A percentile compares a stretch with the other conserved stretches of the same genome.
phyloP scores from a whole-genome alignment of 1,140 invertebrate species.

The Heliconius nattereri region DNA sequence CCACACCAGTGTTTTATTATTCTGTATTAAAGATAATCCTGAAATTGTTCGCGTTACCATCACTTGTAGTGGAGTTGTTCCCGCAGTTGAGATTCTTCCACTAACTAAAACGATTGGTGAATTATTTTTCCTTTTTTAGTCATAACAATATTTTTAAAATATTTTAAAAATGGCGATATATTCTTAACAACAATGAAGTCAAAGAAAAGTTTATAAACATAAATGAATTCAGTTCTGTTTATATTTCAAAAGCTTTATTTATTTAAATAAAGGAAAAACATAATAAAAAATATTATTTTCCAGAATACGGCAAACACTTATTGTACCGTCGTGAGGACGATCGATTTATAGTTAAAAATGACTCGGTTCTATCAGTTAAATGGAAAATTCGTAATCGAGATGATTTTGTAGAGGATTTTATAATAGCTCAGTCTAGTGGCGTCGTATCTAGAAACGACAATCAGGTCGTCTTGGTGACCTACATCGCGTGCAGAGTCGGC shows the following conservation, averaged over 20 bases:
- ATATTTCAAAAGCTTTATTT: too few species aligned
- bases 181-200: not conserved
- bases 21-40: constrained; percentile 72
- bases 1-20: constrained; percentile 56
- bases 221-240: too few species aligned
- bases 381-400: constrained; percentile 69
- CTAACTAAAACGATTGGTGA: constrained; percentile 67
- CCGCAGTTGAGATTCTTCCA: constrained; percentile 67
- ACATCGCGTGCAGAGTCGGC: constrained; percentile 69
- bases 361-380: constrained; percentile 71
- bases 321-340: constrained; percentile 71
- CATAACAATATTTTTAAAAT: too few species aligned
- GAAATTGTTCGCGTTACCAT: constrained; percentile 66
- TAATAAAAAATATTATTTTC: constrained; percentile 28
- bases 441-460: constrained; percentile 67
- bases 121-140: not conserved
- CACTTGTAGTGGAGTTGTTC: constrained; percentile 64
- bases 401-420: constrained; percentile 71
- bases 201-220: too few species aligned
- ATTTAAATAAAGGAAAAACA: too few species aligned
- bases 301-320: constrained; percentile 70
- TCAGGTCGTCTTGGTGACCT: constrained; percentile 69
- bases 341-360: constrained; percentile 75
- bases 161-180: too few species aligned
- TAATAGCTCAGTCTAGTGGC: constrained; percentile 62